Base-by-base conservation (phyloP, 1,140 invertebrate genomes). In the Chionoecetes opilio region DNA sequence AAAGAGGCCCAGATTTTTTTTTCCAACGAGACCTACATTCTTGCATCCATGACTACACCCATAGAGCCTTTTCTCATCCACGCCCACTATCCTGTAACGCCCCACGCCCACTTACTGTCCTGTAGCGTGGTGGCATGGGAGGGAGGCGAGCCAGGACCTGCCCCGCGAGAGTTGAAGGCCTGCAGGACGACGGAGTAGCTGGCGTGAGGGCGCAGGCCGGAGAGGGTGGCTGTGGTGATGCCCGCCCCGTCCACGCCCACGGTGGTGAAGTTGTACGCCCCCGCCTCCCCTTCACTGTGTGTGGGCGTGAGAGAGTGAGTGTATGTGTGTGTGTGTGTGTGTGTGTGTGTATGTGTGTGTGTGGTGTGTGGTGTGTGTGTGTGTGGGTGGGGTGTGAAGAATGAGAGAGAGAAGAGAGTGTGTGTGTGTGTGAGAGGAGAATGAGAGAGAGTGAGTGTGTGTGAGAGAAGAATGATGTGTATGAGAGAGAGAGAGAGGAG, bases 131-230 rank as follows among this genome's bases (percentile, higher is more conserved):
- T 98, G 0, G 98, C 98, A 0, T 98, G 97, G 0, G 98, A 97
- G 63, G 98, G 98, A 86, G 98, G 98, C 0, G 98, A 98, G 0
- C 98, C 97, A 2, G 98, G 99, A 38, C 98, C 98, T 34, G 97
- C 96, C 9, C 97, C 97, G 92, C 97, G 96, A 3, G 96, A 96
- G 95, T 97, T 97, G 95, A 97, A 97, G 41, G 97, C 97, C 96
- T 97, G 97, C 1, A 97, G 95, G 0, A 97, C 96, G 5, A 97
- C 95, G 35, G 96, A 96, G 94, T 97, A 97, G 34, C 96, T 96
- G 29, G 97, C 97, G 75, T 96, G 96, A 6, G 97, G 96, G 75
- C 95, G 95, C 31, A 97, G 95, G 53, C 96, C 96, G 11, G 87
- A 37, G 9, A 96, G 88, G 8, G 93, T 93, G 6, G 94, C 92